Base-by-base conservation (phyloP, 1,140 invertebrate species). In the Drosophila repletoides region DNA sequence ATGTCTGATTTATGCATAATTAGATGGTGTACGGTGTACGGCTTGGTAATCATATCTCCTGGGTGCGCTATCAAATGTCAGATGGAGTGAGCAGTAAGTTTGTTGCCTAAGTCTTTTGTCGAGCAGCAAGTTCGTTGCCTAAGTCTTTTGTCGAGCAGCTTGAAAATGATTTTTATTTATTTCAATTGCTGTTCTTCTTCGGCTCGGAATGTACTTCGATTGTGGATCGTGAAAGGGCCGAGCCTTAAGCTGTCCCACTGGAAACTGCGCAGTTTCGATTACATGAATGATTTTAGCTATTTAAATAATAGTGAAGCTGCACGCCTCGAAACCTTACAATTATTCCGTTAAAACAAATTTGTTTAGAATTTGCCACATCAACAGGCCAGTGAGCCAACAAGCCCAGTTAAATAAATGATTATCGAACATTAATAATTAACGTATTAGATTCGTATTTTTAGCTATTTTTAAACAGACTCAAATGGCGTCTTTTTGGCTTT, bases 271-370 rank as follows among this genome's bases (percentile, higher is more conserved):
- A 83, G 65, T 83, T 48, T 67, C 29, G 66, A 43, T 51, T 53
- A 68, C 64, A 74, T n/a, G 61, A 66, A 75, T 77, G 55, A 83
- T 59, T 45, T 53, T 41, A 43, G 26, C 48, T 84, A 67, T 79
- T 83, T 84, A 74, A 79, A 74, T 83, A 83, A 71, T 84, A 73
- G 59, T 29, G 65, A 56, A 45, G 48, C 38, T 74, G 64, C 74
- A 83, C 79, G 80, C 49, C 63, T 79, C 52, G 41, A 66, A 29
- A 49, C n/a, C 12, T 64, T 46, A 12, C 41, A 28, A 41, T 14
- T 67, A 33, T 29, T 31, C 34, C 36, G 34, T 65, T 46, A 49
- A 56, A 53, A 38, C 43, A 29, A 51, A 36, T 61, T 53, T 51
- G 33, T 58, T 38, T n/a, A n/a, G n/a, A n/a, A 45, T 48, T 41